Conservation (phyloP, 1,140 invertebrate species). For the Penaeus japonicus region DNA sequence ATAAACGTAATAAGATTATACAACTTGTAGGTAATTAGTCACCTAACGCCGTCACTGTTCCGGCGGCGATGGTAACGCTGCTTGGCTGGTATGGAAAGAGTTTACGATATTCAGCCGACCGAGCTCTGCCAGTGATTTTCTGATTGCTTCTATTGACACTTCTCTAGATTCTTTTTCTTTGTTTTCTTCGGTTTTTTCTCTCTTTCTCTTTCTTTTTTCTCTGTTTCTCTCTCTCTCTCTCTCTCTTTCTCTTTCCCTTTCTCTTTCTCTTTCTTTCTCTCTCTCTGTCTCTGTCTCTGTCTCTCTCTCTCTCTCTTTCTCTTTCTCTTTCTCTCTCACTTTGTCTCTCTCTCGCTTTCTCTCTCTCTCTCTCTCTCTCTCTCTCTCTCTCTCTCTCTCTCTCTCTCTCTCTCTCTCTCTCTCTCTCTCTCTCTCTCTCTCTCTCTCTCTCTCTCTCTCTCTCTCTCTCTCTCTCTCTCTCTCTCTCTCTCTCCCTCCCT, state of each 20-base stretch:
- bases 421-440: not conserved
- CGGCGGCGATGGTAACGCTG: no score
- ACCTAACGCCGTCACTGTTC: no score
- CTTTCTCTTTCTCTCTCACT: not conserved
- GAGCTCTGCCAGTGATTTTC: no score
- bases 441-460: not conserved
- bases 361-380: not conserved
- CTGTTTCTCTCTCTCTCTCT: not conserved
- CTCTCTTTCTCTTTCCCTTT: not conserved
- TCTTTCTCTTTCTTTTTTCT: not conserved
- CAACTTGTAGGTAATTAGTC: no score
- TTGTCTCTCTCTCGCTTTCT: not conserved
- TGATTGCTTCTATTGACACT: no score
- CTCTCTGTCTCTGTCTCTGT: not conserved
- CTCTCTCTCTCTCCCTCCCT: not conserved
- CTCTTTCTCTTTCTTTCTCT: not conserved
- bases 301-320: not conserved
- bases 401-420: not conserved
- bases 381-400: not conserved
- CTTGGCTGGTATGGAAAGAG: no score
- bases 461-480: no score
- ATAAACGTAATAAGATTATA: no score
- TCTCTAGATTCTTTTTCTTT: no score
- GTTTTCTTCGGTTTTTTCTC: no score
- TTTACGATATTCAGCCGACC: no score